Evolutionary conservation across 2,113 vertebrate genomes (phyloP), one percentile per base, ranked within the genome.

Genomic region (Orthonyx spaldingii): DNA sequence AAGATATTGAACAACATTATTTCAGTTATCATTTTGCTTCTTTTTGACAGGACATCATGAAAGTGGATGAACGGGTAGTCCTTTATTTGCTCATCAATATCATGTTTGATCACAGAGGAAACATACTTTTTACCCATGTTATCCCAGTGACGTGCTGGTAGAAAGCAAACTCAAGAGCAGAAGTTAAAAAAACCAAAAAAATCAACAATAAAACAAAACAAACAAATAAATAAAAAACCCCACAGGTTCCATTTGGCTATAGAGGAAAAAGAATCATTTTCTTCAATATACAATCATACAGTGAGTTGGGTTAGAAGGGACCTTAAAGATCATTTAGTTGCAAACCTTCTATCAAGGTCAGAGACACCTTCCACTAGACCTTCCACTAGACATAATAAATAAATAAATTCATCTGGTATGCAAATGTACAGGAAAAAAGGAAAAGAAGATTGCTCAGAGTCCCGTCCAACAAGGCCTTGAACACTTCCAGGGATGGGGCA

Each of bases 261-360:
- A 60, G 18, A 72, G 23, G 12, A 33, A 71, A 68, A 72, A 23
- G 3, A 33, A 33, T 13, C 1, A 19, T 69, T 85, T 56, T 83
- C 37, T 39, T 63, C 15, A 88, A n/a, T 5, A 33, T 7, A 57
- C 55, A 65, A 59, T 24, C 11, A 39, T 44, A 10, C 7, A 4
- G 3, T 13, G 24, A 37, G 52, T n/a, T 59, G 0, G 0, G 5
- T 11, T 59, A 27, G 18, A 81, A 66, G 27, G 26, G 13, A 44
- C 47, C 18, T 44, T 37, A 44, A 59, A 20, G 32, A 24, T 13
- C 2, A 24, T 24, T 50, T 52, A 33, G 8, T 65, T 59, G 18
- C 52, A 74, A 17, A 1, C 4, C 5, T 13, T 59, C 37, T 59
- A 16, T 33, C 23, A 65, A 30, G 8, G 19, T 10, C 30, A 39